A percentile compares a stretch with the other conserved stretches of the same genome.
phyloP scores from a whole-genome alignment of 2,113 vertebrate genomes.

The Onychostruthus taczanowskii region DNA sequence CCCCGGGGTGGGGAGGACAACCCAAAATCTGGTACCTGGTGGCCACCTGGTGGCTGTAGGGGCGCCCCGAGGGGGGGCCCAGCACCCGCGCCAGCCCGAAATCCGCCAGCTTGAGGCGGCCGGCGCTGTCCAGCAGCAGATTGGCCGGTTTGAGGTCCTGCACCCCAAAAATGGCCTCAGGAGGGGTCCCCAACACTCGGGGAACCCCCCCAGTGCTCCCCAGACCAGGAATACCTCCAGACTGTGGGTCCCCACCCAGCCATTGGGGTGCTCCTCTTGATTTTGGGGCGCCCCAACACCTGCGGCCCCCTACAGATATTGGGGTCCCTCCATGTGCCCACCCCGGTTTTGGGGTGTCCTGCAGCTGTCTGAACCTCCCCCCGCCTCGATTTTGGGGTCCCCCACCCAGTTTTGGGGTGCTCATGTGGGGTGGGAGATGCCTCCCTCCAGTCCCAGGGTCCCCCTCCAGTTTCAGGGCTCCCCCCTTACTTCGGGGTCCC shows the following conservation, averaged over 20 bases:
- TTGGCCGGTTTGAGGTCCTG: background rate
- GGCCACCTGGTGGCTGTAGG: background rate
- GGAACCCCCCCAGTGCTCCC: background rate
- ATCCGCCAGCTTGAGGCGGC: background rate
- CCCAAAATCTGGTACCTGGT: background rate
- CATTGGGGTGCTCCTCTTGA: background rate
- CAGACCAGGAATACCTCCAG: too few species aligned
- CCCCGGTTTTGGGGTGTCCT: background rate
- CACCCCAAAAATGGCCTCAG: background rate
- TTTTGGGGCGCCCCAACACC: background rate
- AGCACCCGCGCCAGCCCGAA: background rate
- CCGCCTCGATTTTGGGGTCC: background rate
- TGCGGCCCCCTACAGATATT: background rate
- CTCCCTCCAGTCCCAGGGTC: background rate
- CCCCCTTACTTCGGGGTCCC: background rate
- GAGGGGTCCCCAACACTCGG: too few species aligned
- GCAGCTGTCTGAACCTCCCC: background rate
- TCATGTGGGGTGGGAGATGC: background rate
- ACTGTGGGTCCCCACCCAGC: too few species aligned
- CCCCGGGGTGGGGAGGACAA: background rate
- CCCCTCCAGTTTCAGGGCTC: background rate
- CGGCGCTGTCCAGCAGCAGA: background rate
- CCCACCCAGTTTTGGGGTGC: background rate
- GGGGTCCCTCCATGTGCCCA: background rate
- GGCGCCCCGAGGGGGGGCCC: background rate